Evolutionary conservation across 2,797 vertebrate species (phyloP), one percentile per base, ranked within the genome.

Genomic region (Enteromius thamalakanensis): DNA sequence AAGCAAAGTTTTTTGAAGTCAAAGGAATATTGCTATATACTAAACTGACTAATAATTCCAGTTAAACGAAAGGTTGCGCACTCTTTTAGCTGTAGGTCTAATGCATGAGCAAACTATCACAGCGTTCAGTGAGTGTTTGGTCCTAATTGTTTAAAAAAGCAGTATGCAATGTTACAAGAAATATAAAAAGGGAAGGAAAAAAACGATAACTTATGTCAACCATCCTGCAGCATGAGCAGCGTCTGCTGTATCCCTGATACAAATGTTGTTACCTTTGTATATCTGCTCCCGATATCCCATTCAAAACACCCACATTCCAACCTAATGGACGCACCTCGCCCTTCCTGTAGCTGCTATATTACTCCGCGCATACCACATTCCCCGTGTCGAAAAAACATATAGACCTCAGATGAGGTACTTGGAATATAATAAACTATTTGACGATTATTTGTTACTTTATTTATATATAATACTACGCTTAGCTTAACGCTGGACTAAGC

Each of bases 301-400:
- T 85, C 87, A 85, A 86, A 87, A 90, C 87, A 90, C 53, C 81
- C 83, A 86, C 92, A 92, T 93, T 94, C 91, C 91, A 86, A 75
- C 88, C 89, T 90, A 92, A 92, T 92, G 88, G 91, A 92, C 88
- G 76, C 88, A 91, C 88, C 87, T 91, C 90, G 70, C 86, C 87
- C 87, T 87, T 69, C 69, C 45, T 78, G 69, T 85, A 85, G 84
- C 76, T 64, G 67, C 55, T 72, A 47, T 87, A 87, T 88, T 79
- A 80, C 55, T 91, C 84, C 90, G 90, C 90, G 84, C 80, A 84
- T 64, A 55, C 80, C 68, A 84, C 81, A 67, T 60, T 77, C 55
- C 51, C 60, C 21, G 14, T 72, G 47, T 88, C 82, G 40, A 23
- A 42, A 23, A 51, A 51, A 42, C 9, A 34, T 14, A 11, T 8